phyloP scores from a whole-genome alignment of 2,888 invertebrate genomes.

The Drosophila fulvimacula region DNA sequence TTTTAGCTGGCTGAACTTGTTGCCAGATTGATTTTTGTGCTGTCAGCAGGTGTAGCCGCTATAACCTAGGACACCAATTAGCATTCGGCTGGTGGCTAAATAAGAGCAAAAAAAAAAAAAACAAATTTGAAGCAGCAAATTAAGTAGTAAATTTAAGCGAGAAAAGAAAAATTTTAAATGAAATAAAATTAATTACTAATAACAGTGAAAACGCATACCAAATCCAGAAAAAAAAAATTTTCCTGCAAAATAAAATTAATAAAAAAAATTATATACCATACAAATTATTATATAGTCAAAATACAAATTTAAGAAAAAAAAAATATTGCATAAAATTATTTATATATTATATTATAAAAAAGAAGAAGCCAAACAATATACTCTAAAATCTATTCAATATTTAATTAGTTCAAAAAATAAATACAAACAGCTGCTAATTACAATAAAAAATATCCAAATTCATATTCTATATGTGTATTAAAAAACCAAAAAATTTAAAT shows the following conservation, averaged over 20 bases:
- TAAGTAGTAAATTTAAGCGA: neutral
- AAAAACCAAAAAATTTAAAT: neutral
- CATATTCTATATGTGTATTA: neutral
- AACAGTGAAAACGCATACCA: neutral
- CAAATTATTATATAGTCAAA: neutral
- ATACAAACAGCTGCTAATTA: neutral
- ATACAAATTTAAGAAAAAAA: neutral
- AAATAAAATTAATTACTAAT: neutral
- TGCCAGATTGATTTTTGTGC: conserved; percentile 29
- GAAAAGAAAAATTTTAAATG: neutral
- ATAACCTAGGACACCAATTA: conserved; percentile 17
- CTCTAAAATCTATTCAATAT: neutral
- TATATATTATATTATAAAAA: no score
- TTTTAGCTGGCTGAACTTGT: conserved; percentile 32
- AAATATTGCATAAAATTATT: neutral
- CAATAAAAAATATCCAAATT: neutral
- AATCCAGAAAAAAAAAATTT: neutral
- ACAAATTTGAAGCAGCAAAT: neutral
- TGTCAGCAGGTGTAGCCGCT: neutral
- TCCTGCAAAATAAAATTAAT: neutral
- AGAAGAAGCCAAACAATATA: neutral
- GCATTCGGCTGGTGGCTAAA: neutral
- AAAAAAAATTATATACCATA: neutral
- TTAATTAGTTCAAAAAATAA: neutral
- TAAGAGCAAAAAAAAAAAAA: no score